Evolutionary conservation across 2,888 invertebrate genomes (phyloP), one percentile per base, ranked within the genome.

Genomic region (Erebia epiphron): DNA sequence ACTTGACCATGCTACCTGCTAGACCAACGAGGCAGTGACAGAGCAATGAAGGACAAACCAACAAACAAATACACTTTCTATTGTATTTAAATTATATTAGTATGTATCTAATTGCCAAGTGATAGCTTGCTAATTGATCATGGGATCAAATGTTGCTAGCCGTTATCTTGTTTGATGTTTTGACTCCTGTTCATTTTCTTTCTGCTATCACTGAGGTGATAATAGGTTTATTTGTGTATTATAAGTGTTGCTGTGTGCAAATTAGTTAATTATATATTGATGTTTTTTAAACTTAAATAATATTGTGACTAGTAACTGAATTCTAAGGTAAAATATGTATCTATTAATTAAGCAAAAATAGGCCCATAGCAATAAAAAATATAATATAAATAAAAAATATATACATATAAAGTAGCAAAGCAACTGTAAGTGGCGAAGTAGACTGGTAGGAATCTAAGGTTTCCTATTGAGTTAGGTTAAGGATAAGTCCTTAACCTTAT

Each of bases 71-170:
- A 35, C 35, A 35, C 35, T 35, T 35, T 35, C 7, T 4, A 3
- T 3, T 3, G 2, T 26, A n/a, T n/a, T n/a, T n/a, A n/a, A n/a
- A 35, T 35, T 5, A 35, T 35, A 60, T 60, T 43, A 62, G 11
- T 11, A n/a, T 50, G 8, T n/a, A 52, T 57, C 62, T 16, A 60
- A 64, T 60, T 57, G 56, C 46, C 16, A 35, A 35, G 56, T 52
- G 65, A 66, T 72, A 66, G 49, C 26, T 26, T 18, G 35, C 41
- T 66, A 66, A 72, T 70, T 54, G 65, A 72, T 73, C 68, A 73
- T 70, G 72, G 65, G 69, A 68, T 72, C 68, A 71, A 63, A 35
- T 14, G 35, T 50, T 66, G 49, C 41, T 43, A 16, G 54, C 57
- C 65, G 50, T 58, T 58, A 49, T 49, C 46, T 58, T 21, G 54